A percentile compares a stretch with the other conserved stretches of the same genome.
These are phyloP conservation scores for Alouatta palliata DNA, from an alignment of 2,113 vertebrate species.

Conservation along the genomic window DNA sequence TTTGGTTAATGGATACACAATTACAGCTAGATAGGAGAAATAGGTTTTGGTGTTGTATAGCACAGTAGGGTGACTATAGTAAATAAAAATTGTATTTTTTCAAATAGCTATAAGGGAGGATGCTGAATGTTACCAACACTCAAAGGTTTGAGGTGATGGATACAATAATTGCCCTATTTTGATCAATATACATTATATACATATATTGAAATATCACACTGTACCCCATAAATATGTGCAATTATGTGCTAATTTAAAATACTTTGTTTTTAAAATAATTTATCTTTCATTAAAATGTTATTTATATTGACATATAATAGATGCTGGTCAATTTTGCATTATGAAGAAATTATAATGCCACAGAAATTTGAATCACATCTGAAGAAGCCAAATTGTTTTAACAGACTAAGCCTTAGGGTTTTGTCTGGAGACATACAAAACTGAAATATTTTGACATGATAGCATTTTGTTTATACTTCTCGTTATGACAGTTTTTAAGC, in stretches of 20 bases:
- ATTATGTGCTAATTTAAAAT: not conserved
- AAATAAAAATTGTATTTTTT: not conserved
- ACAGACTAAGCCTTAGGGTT: not conserved
- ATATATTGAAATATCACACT: not conserved
- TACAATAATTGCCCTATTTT: not conserved
- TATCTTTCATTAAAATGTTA: not conserved
- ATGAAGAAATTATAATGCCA: not conserved
- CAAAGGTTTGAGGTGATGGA: not conserved
- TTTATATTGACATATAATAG: not conserved
- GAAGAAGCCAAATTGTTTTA: not conserved
- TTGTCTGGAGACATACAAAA: not conserved
- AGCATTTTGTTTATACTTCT: slow-evolving; percentile 11
- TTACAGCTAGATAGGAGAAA: not conserved
- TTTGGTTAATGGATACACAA: not conserved
- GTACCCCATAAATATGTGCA: not conserved
- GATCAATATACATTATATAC: not conserved
- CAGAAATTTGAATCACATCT: not conserved
- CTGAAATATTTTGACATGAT: not conserved
- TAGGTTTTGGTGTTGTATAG: not conserved
- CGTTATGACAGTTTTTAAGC: not conserved
- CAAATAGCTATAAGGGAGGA: not conserved
- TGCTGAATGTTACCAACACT: not conserved
- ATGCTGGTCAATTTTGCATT: not conserved
- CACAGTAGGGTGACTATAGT: not conserved
- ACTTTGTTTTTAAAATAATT: not conserved